These are phyloP conservation scores for Helicolenus hilgendorfi DNA, from an alignment of 2,797 vertebrate genomes.

Conservation along the genomic window DNA sequence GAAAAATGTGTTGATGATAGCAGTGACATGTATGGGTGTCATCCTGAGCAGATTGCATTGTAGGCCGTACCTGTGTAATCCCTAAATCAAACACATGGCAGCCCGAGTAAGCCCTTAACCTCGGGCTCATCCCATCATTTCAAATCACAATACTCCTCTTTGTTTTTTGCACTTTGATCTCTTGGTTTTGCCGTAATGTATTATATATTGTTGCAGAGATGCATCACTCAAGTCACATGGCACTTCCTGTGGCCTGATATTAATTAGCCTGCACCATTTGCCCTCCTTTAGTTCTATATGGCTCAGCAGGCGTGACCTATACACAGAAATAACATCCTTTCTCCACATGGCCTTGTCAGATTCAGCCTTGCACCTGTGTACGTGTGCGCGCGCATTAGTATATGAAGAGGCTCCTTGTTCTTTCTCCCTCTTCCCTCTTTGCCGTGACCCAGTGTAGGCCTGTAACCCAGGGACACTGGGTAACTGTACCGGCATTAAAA, in stretches of 20 bases:
- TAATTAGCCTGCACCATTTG: constrained; percentile 21
- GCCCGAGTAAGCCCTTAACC: constrained; percentile 42
- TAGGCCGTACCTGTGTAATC: constrained; percentile 66
- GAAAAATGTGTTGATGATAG: constrained; percentile 50
- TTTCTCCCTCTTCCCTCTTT: constrained; percentile 12
- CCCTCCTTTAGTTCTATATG: constrained; percentile 17
- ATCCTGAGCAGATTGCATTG: constrained; percentile 53
- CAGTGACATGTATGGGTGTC: not conserved
- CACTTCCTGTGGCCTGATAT: constrained; percentile 2
- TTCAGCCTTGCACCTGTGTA: constrained; percentile 27
- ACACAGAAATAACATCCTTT: constrained; percentile 49
- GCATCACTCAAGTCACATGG: not conserved
- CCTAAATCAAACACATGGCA: constrained; percentile 66
- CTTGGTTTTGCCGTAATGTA: not conserved
- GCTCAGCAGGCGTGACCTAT: constrained; percentile 34
- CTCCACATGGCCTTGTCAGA: constrained; percentile 43
- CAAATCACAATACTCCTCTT: constrained; percentile 7
- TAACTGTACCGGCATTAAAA: constrained; percentile 85
- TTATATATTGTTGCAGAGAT: not conserved
- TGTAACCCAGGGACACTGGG: constrained; percentile 79
- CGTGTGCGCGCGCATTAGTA: not conserved
- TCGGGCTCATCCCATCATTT: constrained; percentile 12
- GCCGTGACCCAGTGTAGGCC: constrained; percentile 67
- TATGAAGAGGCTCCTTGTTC: constrained; percentile 8
- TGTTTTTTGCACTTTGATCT: not conserved